Evolutionary conservation across 2,113 vertebrate species (phyloP), one percentile per base, ranked within the genome.

Genomic region (Seriola rivoliana): DNA sequence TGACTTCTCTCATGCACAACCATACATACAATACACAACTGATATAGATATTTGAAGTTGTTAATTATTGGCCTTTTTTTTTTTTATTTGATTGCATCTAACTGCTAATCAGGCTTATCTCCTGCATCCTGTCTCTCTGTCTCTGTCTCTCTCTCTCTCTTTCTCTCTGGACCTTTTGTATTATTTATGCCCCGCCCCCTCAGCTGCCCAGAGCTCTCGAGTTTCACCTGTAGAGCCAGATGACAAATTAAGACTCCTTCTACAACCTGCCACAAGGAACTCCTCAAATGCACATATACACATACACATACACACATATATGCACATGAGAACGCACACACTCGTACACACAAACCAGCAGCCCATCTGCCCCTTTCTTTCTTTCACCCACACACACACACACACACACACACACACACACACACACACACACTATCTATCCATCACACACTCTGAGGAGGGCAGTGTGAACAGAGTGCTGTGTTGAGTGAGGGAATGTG

Each of bases 181-280:
- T 94, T 93, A 94, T 93, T 94, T 82, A 93, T 93, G 89, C 91
- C 90, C 89, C 93, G 86, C 93, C 92, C 92, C 92, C 93, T 93
- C 86, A 71, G 88, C 62, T 34, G 32, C 86, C 65, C 77, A 69
- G 72, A 44, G 78, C 73, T 82, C 91, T 94, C 82, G 5, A 68
- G 88, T 93, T 94, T 93, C 92, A 92, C 91, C 92, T 92, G 89
- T 90, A 75, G 88, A 92, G 91, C 92, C 83, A 82, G 84, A 90
- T 93, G 92, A 94, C 92, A 93, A 93, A 93, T 92, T 92, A 91
- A 94, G 93, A 88, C 91, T 91, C 91, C 91, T 93, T 93, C 88
- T 88, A 91, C 71, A 25, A 84, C 66, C 55, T 16, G 84, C 40
- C 71, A 59, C 88, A 86, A 84, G 92, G 70, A 92, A 89, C 87